These are phyloP conservation scores for Euproctis similis DNA, from an alignment of 2,888 invertebrate genomes.

Conservation along the genomic window DNA sequence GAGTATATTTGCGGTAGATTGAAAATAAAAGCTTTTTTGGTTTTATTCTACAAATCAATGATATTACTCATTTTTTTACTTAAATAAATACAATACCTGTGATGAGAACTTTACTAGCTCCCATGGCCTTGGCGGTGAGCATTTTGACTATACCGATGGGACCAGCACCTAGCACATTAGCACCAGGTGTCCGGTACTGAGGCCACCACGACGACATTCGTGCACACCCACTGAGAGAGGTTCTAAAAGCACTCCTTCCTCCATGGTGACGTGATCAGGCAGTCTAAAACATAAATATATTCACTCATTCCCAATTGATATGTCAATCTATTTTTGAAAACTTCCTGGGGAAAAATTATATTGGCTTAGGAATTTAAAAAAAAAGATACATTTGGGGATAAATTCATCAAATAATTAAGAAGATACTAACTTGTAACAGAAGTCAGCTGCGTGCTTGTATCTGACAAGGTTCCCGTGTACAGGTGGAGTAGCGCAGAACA, in stretches of 20 bases:
- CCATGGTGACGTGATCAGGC: conserved; percentile 91
- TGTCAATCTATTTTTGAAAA: too few relatives aligned
- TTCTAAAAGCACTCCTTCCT: conserved; percentile 95
- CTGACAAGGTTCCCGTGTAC: conserved; percentile 90
- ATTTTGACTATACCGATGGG: conserved; percentile 91
- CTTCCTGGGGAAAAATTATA: too few relatives aligned
- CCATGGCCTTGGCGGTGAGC: conserved; percentile 88
- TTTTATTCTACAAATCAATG: too few relatives aligned
- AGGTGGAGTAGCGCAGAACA: conserved; percentile 97
- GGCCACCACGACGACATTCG: conserved; percentile 89
- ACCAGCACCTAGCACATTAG: conserved; percentile 89
- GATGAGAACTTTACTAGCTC: conserved; percentile 85
- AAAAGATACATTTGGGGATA: too few relatives aligned
- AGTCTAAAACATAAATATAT: conserved; percentile 78
- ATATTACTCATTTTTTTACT: too few relatives aligned
- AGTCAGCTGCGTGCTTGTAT: conserved; percentile 93
- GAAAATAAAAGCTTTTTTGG: too few relatives aligned
- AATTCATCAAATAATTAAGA: too few relatives aligned
- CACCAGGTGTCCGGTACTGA: conserved; percentile 82
- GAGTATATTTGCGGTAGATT: too few relatives aligned
- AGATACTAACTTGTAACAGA: conserved; percentile 83
- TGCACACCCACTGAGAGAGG: conserved; percentile 96
- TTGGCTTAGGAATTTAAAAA: too few relatives aligned
- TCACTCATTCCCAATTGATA: too few relatives aligned
- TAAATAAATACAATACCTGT: too few relatives aligned